Base-by-base conservation (phyloP, 2,797 vertebrate genomes). In the Acipenser transmontanus region DNA sequence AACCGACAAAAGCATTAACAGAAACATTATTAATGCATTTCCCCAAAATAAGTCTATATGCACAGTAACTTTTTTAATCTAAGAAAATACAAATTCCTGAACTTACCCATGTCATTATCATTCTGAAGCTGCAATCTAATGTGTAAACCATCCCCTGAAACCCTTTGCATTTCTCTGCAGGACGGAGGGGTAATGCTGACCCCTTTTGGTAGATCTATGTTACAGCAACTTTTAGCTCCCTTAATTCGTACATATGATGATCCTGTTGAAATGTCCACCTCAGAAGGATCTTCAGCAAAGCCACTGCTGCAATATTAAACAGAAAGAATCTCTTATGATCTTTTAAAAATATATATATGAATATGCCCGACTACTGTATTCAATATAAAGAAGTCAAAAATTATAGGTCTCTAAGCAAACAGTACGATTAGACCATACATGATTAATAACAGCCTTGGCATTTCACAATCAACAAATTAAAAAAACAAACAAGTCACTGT, bases 111-210 rank as follows among this genome's bases (percentile, higher is more conserved):
- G 68, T 70, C 64, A 47, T 66, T 66, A 8, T 75, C 73, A 0
- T 79, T 76, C 1, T n/a, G 72, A 1, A 89, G 84, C 11, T 82
- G 87, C 71, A 97, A 51, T 13, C 91, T 82, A 82, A 96, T 82
- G 68, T 96, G 93, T 54, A 94, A 78, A 20, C 92, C 94, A 1
- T 93, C 89, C 3, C 74, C 86, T 7, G 71, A 48, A 2, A 90
- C 72, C 0, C 75, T 81, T 9, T 75, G 76, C 2, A 92, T 85
- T 1, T 85, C 88, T 1, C 87, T 65, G 71, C 91, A 90, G 6
- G 92, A 92, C 1, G 87, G 81, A 63, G 85, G 88, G 20, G 76
- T 76, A 12, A 93, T 85, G 63, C 80, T 82, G 84, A 98, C 87
- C 78, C 81, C 94, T 80, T 82, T 70, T 52, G 93, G 93, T 59